Conservation (phyloP, 2,888 invertebrate species). For the Hetaerina titia region DNA sequence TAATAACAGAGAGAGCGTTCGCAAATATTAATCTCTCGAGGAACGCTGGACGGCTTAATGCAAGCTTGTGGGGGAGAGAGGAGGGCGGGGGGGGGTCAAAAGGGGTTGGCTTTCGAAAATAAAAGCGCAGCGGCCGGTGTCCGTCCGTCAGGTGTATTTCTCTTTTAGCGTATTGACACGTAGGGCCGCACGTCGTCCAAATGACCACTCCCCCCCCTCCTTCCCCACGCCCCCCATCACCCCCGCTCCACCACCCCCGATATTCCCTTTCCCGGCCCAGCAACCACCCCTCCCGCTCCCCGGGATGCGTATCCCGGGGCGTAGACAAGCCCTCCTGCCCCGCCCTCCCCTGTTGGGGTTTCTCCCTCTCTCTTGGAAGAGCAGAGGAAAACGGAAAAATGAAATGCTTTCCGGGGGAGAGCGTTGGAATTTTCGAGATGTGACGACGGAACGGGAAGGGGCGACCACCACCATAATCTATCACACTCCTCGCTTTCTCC, state of each 20-base stretch:
- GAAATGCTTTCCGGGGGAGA: not conserved
- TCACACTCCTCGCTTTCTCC: not conserved
- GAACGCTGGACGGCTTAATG: not conserved
- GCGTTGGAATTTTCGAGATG: not conserved
- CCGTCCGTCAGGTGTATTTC: not conserved
- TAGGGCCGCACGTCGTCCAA: not conserved
- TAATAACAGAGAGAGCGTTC: not conserved
- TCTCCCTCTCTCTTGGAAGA: not conserved
- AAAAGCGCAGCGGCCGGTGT: not conserved
- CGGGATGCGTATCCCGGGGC: not conserved
- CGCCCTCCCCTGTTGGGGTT: not conserved
- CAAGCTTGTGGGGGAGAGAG: not conserved
- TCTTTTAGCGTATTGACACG: slow-evolving; percentile 30
- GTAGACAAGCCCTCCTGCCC: not conserved
- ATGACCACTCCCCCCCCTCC: not conserved
- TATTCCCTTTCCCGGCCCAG: not conserved
- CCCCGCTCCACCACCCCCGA: not conserved
- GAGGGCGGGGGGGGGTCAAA: not conserved
- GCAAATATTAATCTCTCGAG: not conserved
- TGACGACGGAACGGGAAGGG: slow-evolving; percentile 1
- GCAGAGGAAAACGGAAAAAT: not conserved
- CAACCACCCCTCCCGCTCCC: not conserved
- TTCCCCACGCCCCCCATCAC: not conserved
- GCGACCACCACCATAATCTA: not conserved
- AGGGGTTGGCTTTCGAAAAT: not conserved